Evolutionary conservation across 2,113 vertebrate genomes (phyloP).

Genomic region (Zapus hudsonius): DNA sequence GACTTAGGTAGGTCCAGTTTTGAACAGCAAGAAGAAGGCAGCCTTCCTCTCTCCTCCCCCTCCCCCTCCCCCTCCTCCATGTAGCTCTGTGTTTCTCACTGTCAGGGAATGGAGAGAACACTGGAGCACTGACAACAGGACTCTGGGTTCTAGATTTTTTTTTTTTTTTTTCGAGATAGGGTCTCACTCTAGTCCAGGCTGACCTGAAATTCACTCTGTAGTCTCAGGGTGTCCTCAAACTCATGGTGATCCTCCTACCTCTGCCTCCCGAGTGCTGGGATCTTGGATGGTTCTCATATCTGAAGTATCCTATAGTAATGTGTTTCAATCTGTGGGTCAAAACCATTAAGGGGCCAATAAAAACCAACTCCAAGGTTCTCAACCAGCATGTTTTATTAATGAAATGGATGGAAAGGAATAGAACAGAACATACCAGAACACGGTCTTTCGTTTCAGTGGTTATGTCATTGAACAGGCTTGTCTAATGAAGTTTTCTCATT

Average conservation of each 20-base stretch:
- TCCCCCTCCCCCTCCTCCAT: neutral
- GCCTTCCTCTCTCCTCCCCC: too few species aligned
- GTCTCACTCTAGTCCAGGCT: too few species aligned
- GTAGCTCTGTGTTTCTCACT: neutral
- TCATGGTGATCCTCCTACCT: too few species aligned
- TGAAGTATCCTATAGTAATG: neutral
- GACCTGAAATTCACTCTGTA: too few species aligned
- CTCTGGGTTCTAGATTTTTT: neutral
- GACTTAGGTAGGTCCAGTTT: neutral
- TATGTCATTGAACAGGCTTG: neutral
- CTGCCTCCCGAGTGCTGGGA: too few species aligned
- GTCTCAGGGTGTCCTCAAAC: too few species aligned
- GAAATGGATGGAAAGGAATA: neutral
- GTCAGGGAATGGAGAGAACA: neutral
- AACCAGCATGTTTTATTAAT: slow-evolving; percentile 28
- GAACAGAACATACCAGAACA: neutral
- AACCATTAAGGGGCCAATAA: neutral
- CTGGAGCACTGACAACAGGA: neutral
- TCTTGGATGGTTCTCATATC: too few species aligned
- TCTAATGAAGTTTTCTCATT: slow-evolving; percentile 10
- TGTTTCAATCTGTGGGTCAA: slow-evolving; percentile 1
- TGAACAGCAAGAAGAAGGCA: neutral
- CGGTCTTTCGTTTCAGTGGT: slow-evolving; percentile 7
- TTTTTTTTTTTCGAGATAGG: too few species aligned
- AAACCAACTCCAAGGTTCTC: neutral